Base-by-base conservation (phyloP, 2,113 vertebrate genomes). In the Phyllopteryx taeniolatus region DNA sequence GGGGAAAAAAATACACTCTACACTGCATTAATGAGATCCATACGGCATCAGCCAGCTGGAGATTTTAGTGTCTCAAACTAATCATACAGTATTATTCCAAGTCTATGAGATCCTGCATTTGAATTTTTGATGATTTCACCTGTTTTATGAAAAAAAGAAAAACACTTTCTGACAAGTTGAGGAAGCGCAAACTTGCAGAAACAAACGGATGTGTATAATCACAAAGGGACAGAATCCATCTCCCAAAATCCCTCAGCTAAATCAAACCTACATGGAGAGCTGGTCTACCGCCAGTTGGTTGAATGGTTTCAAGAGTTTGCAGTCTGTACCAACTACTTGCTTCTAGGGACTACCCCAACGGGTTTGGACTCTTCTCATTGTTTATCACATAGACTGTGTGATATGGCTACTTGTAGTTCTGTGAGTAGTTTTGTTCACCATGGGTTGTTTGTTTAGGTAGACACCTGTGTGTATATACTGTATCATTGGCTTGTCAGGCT, bases 21-120 rank as follows among this genome's bases (percentile, higher is more conserved):
- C 80, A 83, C 83, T 51, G 79, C 80, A 83, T 88, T 93, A 93
- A 94, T 94, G 92, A 93, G 90, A 91, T 79, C 88, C 88, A 86
- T 80, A 90, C 59, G 88, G 82, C 78, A 88, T 74, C 88, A 89
- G 85, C 87, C 92, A 92, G 87, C 90, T 94, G 90, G 89, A 92
- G 85, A 87, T 86, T 77, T 74, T 77, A 80, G 77, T 64, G 80
- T 89, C 90, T 86, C 79, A 83, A 89, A 86, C 72, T 66, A 80
- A 87, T 88, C 89, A 91, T 86, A 39, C 35, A 39, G 35, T 39
- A 87, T 91, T 89, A 88, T 89, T 87, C 86, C 89, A 49, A 66
- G 70, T 83, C 77, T 78, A 85, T 84, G 84, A 83, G 79, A 86
- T 73, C 67, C 60, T 20, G 57, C 33, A 73, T 35, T 75, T 84